Base-by-base conservation (phyloP, 2,888 invertebrate species). In the Cataglyphis altisquamis region DNA sequence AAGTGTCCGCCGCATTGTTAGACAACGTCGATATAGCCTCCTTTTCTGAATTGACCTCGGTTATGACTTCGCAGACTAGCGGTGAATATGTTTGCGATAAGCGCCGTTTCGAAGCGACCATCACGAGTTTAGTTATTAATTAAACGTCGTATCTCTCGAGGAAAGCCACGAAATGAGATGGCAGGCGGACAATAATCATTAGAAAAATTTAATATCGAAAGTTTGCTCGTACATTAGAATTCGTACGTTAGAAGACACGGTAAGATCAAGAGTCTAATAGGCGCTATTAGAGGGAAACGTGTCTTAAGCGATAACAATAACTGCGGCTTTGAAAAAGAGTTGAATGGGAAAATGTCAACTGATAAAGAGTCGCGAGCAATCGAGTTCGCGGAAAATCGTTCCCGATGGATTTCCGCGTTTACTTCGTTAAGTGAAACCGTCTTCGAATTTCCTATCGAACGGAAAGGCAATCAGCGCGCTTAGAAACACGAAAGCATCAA, bases 31-130 rank as follows among this genome's bases (percentile, higher is more conserved):
- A 41, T 32, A 29, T 32, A 45, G 12, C 45, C 63, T 48, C 82
- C 75, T 82, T 86, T 83, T 82, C 82, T 15, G 67, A 84, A 85
- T 87, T 72, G 32, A 73, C 63, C 85, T 70, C 55, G 36, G n/a
- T 18, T 45, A n/a, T 39, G 67, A 70, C 64, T 66, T 66, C 4
- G 57, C 12, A 48, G 52, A 48, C 36, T 21, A 1, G 52, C 52
- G 39, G 25, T 75, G 81, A 70, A 78, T 78, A 78, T 41, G 45
- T 25, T 78, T 60, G 70, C 60, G 78, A 78, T 78, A 78, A 78
- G 60, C 70, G 60, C 18, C 36, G 57, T 45, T 57, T 78, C 41
- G 18, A 18, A 45, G n/a, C 29, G 25, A n/a, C 36, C 9, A 29
- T 2, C 18, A n/a, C 25, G 67, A 21, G 67, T 63, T 67, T 67